Evolutionary conservation across 1,140 invertebrate genomes (phyloP).

Genomic region (Drosophila lowei): DNA sequence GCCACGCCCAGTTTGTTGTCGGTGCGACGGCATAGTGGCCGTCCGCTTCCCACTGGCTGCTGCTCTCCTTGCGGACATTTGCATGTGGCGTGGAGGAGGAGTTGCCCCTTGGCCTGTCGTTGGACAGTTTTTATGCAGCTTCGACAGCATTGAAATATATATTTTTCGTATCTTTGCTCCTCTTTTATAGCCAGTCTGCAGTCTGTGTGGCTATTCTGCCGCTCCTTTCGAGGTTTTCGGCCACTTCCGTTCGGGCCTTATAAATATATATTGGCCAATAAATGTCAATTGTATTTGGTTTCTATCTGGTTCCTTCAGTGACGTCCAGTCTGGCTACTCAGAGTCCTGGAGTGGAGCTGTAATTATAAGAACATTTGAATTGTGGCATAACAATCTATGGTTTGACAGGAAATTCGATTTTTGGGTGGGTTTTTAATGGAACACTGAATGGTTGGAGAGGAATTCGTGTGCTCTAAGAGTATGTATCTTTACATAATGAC

Average conservation of each 20-base stretch:
- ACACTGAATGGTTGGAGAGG: no score
- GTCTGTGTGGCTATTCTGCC: conserved; percentile 1
- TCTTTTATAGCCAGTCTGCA: not conserved
- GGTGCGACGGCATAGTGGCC: conserved; percentile 24
- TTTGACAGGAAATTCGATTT: not conserved
- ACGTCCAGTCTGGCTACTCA: not conserved
- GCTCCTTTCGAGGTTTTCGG: conserved; percentile 12
- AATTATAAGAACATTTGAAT: conserved; percentile 46
- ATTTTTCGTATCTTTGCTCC: conserved; percentile 28
- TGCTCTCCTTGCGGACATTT: conserved; percentile 53
- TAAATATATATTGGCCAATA: conserved; percentile 79
- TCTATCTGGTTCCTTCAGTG: conserved; percentile 18
- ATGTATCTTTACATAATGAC: no score
- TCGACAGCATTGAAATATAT: conserved; percentile 47
- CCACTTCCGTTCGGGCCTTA: conserved; percentile 53
- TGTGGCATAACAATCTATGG: conserved; percentile 6
- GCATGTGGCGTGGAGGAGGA: conserved; percentile 47
- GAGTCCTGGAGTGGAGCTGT: conserved; percentile 32
- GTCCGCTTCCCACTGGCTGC: conserved; percentile 1
- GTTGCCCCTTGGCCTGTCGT: conserved; percentile 17
- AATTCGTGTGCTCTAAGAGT: no score
- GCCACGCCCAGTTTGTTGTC: conserved; percentile 50
- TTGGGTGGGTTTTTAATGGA: no score
- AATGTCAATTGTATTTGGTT: conserved; percentile 73
- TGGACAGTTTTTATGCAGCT: conserved; percentile 7